Evolutionary conservation across 2,113 vertebrate genomes (phyloP), one percentile per base, ranked within the genome.

Genomic region (Campylorhamphus procurvoides): DNA sequence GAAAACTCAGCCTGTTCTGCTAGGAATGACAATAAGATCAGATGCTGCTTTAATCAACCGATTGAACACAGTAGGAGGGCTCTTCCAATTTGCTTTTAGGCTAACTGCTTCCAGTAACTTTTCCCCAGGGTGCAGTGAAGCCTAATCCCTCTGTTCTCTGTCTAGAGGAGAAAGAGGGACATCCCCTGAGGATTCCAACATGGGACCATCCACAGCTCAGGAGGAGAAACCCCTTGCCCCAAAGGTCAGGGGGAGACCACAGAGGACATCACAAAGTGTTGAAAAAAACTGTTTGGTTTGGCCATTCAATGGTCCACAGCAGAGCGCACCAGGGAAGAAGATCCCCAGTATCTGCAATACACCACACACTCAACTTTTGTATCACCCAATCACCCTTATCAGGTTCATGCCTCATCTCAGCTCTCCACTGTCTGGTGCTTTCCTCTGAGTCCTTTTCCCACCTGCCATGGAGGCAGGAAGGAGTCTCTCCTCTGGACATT

Each of bases 31-130:
- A 95, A 56, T 89, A 81, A 80, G 85, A 91, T 92, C 74, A 87
- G 83, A 63, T 92, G 82, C 89, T 93, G 87, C 89, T 95, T 96
- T 96, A 96, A 96, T 96, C 92, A 97, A 93, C 83, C 73, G 77
- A 78, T 19, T 76, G 60, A 90, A 69, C 87, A 35, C 89, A 93
- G 87, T 10, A 79, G 85, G 90, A 44, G 60, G 44, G 42, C 42
- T 84, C 80, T 92, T 94, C 87, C 85, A 96, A 79, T 92, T 95
- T 90, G 46, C 79, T 94, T 87, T 87, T 84, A 73, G 58, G 52
- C 79, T 87, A 60, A 83, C 74, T 91, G 74, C 49, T 96, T 94
- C 62, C 67, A 82, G 63, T 87, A 52, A 31, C 18, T 89, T 94
- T 93, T 62, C 60, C 74, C 76, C 88, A 76, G 56, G 72, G 46